Percentiles rank a stretch among this genome's conserved stretches.
Conservation (phyloP, 2,797 vertebrate species). For the Enteromius fasciolatus region DNA sequence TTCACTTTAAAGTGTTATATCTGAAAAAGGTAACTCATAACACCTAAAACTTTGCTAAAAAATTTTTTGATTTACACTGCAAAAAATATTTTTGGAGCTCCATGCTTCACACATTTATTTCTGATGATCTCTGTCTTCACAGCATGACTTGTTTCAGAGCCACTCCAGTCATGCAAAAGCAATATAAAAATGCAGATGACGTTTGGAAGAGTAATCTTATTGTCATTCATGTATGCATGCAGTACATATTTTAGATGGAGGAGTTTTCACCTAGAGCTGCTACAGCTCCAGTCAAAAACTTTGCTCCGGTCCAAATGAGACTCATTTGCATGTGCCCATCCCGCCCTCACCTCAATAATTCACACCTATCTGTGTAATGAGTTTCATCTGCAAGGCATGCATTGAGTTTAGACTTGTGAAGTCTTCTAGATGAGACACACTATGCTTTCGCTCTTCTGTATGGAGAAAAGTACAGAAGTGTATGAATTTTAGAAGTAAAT, state of each 20-base stretch:
- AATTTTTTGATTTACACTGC: conserved; percentile 1
- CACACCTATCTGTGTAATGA: conserved; percentile 51
- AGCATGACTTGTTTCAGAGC: conserved; percentile 30
- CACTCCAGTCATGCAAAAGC: conserved; percentile 18
- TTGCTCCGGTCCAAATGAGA: conserved; percentile 59
- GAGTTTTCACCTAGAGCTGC: conserved; percentile 45
- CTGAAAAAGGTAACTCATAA: background rate
- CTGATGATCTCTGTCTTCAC: background rate
- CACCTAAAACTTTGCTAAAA: background rate
- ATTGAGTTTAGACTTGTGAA: background rate
- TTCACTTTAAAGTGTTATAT: background rate
- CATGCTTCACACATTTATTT: background rate
- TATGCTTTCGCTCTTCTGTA: background rate
- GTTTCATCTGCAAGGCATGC: conserved; percentile 37
- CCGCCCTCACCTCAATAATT: conserved; percentile 71
- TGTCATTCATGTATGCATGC: conserved; percentile 63
- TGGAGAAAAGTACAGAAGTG: background rate
- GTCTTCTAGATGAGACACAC: background rate
- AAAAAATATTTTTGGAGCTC: background rate
- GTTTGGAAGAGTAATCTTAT: conserved; percentile 56
- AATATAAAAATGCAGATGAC: conserved; percentile 62
- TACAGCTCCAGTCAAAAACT: conserved; percentile 57
- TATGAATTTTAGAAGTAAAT: conserved; percentile 17
- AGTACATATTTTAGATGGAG: conserved; percentile 58
- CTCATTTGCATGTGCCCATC: conserved; percentile 68